phyloP scores from a whole-genome alignment of 1,140 invertebrate species.

The Drosophila teissieri region DNA sequence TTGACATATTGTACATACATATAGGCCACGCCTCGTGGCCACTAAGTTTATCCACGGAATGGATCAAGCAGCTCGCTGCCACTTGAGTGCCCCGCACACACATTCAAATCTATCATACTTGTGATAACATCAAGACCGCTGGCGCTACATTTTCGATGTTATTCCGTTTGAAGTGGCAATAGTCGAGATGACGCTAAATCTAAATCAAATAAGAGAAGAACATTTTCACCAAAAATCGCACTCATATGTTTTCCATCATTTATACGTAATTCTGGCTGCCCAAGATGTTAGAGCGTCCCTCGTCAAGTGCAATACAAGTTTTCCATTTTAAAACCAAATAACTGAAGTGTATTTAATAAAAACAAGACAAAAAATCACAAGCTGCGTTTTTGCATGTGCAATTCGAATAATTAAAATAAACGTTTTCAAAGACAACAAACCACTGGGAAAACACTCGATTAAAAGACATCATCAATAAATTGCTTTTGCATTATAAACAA shows the following conservation, averaged over 20 bases:
- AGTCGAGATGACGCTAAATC: background rate
- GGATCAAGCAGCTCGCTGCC: slow-evolving; percentile 8
- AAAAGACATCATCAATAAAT: slow-evolving; percentile 72
- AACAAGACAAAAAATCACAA: slow-evolving; percentile 15
- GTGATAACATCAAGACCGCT: slow-evolving; percentile 29
- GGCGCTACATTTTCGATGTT: slow-evolving; percentile 23
- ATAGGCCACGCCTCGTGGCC: slow-evolving; percentile 13
- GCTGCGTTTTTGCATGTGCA: slow-evolving; percentile 21
- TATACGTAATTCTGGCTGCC: slow-evolving; percentile 42
- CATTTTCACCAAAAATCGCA: slow-evolving; percentile 23
- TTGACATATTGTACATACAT: slow-evolving; percentile 53
- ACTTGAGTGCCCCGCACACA: slow-evolving; percentile 29
- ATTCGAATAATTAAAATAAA: slow-evolving; percentile 75
- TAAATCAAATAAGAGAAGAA: slow-evolving; percentile 33
- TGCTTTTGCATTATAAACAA: slow-evolving; percentile 64
- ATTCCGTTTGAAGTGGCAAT: slow-evolving; percentile 26
- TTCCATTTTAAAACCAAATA: slow-evolving; percentile 3
- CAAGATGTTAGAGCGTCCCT: slow-evolving; percentile 18
- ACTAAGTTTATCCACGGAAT: slow-evolving; percentile 12
- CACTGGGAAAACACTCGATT: slow-evolving; percentile 46
- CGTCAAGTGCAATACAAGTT: slow-evolving; percentile 1
- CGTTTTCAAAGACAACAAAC: slow-evolving; percentile 61
- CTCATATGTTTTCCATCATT: slow-evolving; percentile 47
- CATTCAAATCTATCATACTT: slow-evolving; percentile 67
- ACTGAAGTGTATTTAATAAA: slow-evolving; percentile 14